Conservation (phyloP, 1,140 invertebrate species). For the Propsilocerus akamusi region DNA sequence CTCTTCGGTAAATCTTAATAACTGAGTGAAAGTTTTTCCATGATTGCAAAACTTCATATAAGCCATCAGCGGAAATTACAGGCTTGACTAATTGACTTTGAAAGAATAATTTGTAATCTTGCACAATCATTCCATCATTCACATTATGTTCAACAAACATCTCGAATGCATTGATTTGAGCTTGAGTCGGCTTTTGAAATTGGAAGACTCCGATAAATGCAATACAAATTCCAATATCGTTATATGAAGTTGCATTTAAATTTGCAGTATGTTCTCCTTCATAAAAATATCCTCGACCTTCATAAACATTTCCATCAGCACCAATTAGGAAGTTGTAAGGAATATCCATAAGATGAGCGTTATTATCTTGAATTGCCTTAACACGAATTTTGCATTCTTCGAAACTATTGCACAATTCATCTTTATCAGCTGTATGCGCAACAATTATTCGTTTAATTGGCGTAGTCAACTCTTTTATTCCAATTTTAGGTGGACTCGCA, state of each 20-base stretch:
- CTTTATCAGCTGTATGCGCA: conserved; percentile 26
- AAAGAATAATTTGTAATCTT: no score
- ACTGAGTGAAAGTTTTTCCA: no score
- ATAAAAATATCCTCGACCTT: conserved; percentile 37
- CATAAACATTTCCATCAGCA: conserved; percentile 42
- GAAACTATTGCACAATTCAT: not conserved
- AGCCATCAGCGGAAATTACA: no score
- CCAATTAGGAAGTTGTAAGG: conserved; percentile 43
- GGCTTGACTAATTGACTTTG: no score
- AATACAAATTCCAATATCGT: conserved; percentile 34
- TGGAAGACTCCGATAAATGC: conserved; percentile 35
- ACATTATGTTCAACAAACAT: no score
- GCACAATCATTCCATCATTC: no score
- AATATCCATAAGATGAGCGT: conserved; percentile 29
- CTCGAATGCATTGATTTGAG: no score
- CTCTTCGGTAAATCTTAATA: no score
- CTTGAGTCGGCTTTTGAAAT: no score
- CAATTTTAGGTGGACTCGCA: conserved; percentile 28
- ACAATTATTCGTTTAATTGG: conserved; percentile 33
- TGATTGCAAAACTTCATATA: no score
- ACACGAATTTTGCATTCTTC: no score
- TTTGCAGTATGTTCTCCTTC: conserved; percentile 33
- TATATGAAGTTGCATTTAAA: no score
- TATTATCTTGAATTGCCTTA: conserved; percentile 32
- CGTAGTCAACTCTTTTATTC: conserved; percentile 20